Evolutionary conservation across 2,888 invertebrate genomes (phyloP), one percentile per base, ranked within the genome.

Genomic region (Merodon equestris): DNA sequence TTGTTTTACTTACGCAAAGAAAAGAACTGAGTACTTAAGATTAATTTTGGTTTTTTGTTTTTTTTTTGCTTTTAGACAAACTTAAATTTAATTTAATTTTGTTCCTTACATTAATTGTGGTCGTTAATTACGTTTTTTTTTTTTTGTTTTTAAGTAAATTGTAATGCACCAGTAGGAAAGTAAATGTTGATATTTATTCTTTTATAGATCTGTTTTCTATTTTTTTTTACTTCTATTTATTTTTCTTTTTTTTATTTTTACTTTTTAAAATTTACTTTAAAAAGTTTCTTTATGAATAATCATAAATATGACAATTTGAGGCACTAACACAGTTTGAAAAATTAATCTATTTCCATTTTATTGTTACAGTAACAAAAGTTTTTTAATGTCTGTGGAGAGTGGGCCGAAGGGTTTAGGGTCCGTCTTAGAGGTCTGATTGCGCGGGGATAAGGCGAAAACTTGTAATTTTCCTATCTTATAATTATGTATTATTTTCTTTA

Each of bases 141-240:
- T 79, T 53, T 75, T 79, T 66, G 17, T 17, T 68, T 64, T 48
- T 72, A 54, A 70, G 79, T 81, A 76, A 67, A 75, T 81, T 73
- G 58, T 75, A 81, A 61, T 81, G 87, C 87, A 87, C 86, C 88
- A 87, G 87, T 86, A 79, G 79, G 83, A 84, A 85, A 84, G 74
- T 82, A 67, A 83, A 85, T 85, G 84, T 84, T 84, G 84, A 82
- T 83, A 83, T 82, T 84, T 84, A 83, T 77, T 27, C 27, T 83
- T 84, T 84, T 84, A 83, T 84, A 81, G 82, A 79, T 83, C 60
- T 74, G 82, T 82, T 83, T 40, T 73, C 74, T 77, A 27, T 82
- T 48, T 71, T 60, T 63, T 68, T 50, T 70, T 48, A 27, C 54
- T 71, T 67, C 18, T 54, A 54, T 27, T 27, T 27, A 27, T 57